A percentile compares a stretch with the other conserved stretches of the same genome.
These are phyloP conservation scores for Rhimphoctona megacephalus DNA, from an alignment of 2,888 invertebrate genomes.

Conservation along the genomic window DNA sequence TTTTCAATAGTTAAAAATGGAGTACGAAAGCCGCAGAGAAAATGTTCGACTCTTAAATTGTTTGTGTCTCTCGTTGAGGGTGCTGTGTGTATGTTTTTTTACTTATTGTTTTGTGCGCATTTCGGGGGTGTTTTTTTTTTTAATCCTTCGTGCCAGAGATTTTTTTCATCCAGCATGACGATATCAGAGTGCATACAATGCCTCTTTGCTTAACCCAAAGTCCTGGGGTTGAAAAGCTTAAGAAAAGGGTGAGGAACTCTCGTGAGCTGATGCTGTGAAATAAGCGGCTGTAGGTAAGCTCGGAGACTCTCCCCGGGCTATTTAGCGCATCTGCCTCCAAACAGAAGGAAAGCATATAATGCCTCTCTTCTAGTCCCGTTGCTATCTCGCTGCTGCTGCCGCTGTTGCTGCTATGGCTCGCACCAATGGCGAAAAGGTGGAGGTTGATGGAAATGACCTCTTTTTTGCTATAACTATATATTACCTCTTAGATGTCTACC, in stretches of 20 bases:
- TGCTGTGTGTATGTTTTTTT: not conserved
- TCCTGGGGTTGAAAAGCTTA: not conserved
- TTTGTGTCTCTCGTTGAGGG: not conserved
- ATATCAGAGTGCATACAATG: conserved; percentile 50
- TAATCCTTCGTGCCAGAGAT: conserved; percentile 17
- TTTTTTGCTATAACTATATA: conserved; percentile 16
- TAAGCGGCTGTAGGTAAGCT: conserved; percentile 69
- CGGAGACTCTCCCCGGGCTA: conserved; percentile 80
- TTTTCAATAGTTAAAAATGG: not conserved
- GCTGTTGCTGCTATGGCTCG: conserved; percentile 40
- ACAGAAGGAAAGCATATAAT: conserved; percentile 57
- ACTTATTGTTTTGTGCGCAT: conserved; percentile 25
- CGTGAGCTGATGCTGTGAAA: conserved; percentile 55
- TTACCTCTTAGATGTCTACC: not conserved
- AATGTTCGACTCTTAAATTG: not conserved
- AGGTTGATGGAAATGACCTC: conserved; percentile 63
- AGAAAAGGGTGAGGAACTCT: conserved; percentile 12
- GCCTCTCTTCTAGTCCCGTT: conserved; percentile 32
- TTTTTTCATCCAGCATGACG: conserved; percentile 41
- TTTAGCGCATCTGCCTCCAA: conserved; percentile 82
- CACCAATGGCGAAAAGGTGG: conserved; percentile 49
- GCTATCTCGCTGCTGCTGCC: conserved; percentile 23
- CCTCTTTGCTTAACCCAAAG: conserved; percentile 15
- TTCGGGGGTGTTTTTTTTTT: conserved; percentile 23
- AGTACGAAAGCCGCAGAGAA: not conserved